phyloP scores from a whole-genome alignment of 2,888 invertebrate genomes.

The Drosophila monieri region DNA sequence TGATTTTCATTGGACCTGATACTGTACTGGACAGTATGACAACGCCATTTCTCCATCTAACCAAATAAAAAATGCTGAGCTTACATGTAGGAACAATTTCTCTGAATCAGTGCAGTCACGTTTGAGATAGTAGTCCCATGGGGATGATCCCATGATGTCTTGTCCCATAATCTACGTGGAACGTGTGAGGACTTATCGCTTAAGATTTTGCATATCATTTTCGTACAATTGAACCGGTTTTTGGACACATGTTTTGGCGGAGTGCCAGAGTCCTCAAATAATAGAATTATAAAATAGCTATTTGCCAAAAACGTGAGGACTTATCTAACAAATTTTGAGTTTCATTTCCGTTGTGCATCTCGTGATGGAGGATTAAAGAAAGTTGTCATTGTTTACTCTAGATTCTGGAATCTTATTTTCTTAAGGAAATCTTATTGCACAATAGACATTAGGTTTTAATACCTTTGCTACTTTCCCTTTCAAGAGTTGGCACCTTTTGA shows the following conservation, averaged over 20 bases:
- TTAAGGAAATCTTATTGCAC: background rate
- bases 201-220: slow-evolving; percentile 18
- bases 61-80: slow-evolving; percentile 17
- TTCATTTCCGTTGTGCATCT: slow-evolving; percentile 5
- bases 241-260: background rate
- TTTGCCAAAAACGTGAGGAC: background rate
- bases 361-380: slow-evolving; percentile 3
- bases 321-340: background rate
- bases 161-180: slow-evolving; percentile 4
- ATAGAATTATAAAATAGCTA: background rate
- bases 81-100: slow-evolving; percentile 21
- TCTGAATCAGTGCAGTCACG: slow-evolving; percentile 31
- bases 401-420: background rate
- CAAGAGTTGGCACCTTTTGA: background rate
- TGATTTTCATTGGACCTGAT: background rate
- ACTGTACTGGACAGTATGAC: background rate
- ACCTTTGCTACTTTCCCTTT: background rate
- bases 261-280: background rate
- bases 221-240: background rate
- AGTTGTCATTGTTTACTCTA: slow-evolving; percentile 10
- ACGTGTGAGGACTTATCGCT: slow-evolving; percentile 27
- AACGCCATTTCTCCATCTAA: slow-evolving; percentile 5
- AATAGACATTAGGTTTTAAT: background rate
- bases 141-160: background rate
- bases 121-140: slow-evolving; percentile 13